phyloP scores from a whole-genome alignment of 2,113 vertebrate genomes.

The Corvus cornix region DNA sequence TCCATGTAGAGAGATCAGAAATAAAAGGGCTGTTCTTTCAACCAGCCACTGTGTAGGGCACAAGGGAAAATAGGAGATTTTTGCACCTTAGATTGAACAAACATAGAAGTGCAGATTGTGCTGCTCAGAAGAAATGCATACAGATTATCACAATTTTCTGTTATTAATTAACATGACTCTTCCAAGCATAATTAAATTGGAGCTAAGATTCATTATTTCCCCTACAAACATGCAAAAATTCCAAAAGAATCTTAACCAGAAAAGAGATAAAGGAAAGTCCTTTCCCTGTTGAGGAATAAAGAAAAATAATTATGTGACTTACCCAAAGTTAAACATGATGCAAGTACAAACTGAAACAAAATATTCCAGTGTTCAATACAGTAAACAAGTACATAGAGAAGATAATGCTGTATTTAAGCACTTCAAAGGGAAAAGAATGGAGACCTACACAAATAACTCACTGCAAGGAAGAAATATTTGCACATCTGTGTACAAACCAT shows the following conservation, averaged over 20 bases:
- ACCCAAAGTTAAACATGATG: background rate
- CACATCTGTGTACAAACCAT: background rate
- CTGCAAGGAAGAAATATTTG: background rate
- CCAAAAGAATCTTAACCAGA: background rate
- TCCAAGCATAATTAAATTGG: background rate
- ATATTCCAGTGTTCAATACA: background rate
- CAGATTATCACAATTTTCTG: background rate
- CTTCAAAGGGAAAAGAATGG: background rate
- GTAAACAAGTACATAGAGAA: background rate
- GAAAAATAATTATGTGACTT: background rate
- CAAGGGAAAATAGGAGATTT: background rate
- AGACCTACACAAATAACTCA: background rate
- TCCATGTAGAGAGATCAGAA: background rate
- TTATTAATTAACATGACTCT: background rate
- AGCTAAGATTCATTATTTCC: background rate
- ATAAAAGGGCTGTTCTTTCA: background rate
- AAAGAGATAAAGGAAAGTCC: background rate
- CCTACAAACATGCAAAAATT: background rate
- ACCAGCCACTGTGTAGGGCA: background rate
- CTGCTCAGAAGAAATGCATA: background rate
- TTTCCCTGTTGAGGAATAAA: background rate
- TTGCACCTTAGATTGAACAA: background rate
- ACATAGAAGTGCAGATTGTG: rapidly evolving
- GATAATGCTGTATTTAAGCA: background rate
- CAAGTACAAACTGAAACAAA: background rate